Evolutionary conservation across 64 coral and sea anemone genomes (phyloP).

Genomic region (Actinia equina): DNA sequence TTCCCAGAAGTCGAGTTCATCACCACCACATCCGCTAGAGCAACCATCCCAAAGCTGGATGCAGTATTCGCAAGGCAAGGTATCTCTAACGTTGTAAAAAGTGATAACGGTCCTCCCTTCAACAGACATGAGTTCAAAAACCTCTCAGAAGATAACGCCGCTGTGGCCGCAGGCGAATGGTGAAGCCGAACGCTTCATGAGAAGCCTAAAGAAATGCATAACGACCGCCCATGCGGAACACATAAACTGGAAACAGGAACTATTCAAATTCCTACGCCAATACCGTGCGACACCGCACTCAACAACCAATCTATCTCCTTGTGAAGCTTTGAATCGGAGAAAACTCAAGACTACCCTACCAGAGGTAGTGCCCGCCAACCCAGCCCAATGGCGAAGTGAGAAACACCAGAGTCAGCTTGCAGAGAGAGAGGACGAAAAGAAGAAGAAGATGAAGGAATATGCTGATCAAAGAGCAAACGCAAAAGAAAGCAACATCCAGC

Average conservation of each 20-base stretch:
- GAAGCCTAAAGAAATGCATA: neutral
- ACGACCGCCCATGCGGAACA: neutral
- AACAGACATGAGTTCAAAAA: slow-evolving; percentile 45
- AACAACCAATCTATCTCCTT: slow-evolving; percentile 48
- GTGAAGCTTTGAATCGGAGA: slow-evolving; percentile 37
- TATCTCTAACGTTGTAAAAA: slow-evolving; percentile 41
- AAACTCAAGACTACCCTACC: slow-evolving; percentile 35
- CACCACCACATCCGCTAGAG: slow-evolving; percentile 27
- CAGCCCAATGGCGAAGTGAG: neutral
- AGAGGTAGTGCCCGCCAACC: neutral
- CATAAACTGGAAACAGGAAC: slow-evolving; percentile 11
- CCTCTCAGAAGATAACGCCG: slow-evolving; percentile 31
- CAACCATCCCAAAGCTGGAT: slow-evolving; percentile 49
- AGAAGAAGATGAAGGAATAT: slow-evolving; percentile 37
- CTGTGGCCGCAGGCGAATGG: slow-evolving; percentile 44
- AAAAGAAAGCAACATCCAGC: slow-evolving; percentile 24
- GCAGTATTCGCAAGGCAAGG: slow-evolving; percentile 32
- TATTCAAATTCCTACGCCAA: slow-evolving; percentile 41
- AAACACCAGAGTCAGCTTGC: slow-evolving; percentile 18
- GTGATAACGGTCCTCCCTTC: slow-evolving; percentile 53
- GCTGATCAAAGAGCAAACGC: slow-evolving; percentile 22
- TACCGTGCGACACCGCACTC: slow-evolving; percentile 50
- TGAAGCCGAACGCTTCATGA: slow-evolving; percentile 22
- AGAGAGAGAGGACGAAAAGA: neutral
- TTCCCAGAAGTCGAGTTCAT: slow-evolving; percentile 32